Conservation (phyloP, 37 sponge, comb jelly and placozoan genomes). For the Beroe forskalii region DNA sequence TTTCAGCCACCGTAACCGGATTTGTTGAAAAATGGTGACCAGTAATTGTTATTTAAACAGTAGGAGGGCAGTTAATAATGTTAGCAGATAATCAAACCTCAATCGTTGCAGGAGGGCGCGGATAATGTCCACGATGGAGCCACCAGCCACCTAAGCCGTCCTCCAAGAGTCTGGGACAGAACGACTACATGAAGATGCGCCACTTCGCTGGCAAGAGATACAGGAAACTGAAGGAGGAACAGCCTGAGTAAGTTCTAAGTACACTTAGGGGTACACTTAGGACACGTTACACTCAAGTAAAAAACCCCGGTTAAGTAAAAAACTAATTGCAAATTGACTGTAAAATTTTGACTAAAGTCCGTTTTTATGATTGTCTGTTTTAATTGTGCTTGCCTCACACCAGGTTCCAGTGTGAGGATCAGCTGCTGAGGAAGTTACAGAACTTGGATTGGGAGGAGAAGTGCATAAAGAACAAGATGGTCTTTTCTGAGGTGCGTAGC, state of each 20-base stretch:
- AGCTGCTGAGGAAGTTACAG: conserved; percentile 37
- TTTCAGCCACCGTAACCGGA: too few relatives aligned
- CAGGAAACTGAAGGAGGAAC: conserved; percentile 17
- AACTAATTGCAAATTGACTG: too few relatives aligned
- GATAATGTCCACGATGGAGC: background rate
- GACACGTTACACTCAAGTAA: too few relatives aligned
- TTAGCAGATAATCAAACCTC: too few relatives aligned
- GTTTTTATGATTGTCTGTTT: background rate
- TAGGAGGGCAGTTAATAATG: too few relatives aligned
- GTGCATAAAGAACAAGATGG: conserved; percentile 54
- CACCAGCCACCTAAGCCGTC: conserved; percentile 27
- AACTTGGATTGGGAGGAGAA: conserved; percentile 55
- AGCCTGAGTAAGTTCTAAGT: conserved; percentile 7
- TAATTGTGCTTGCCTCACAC: background rate
- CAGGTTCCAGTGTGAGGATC: conserved; percentile 64
- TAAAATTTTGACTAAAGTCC: too few relatives aligned
- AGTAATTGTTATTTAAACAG: too few relatives aligned
- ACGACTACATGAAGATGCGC: conserved; percentile 62
- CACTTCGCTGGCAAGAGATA: conserved; percentile 51
- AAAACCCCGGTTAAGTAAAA: too few relatives aligned
- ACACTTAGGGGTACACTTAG: too few relatives aligned
- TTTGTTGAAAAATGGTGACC: too few relatives aligned
- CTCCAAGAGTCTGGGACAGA: background rate
- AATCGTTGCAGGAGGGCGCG: background rate
- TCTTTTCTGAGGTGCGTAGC: background rate